Evolutionary conservation across 2,113 vertebrate genomes (phyloP), one percentile per base, ranked within the genome.

Genomic region (Petromus typicus): DNA sequence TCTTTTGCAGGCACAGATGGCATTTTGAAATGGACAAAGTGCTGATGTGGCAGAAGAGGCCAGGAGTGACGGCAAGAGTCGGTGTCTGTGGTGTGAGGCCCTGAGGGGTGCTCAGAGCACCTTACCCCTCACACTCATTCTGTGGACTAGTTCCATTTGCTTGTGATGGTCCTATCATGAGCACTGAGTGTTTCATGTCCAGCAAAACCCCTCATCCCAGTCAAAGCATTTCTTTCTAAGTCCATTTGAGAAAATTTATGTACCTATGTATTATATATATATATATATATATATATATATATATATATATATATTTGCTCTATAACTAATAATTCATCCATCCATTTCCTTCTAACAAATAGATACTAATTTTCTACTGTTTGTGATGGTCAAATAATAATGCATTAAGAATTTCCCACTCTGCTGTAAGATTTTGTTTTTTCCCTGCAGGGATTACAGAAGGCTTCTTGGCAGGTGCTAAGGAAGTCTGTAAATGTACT

Each of bases 1-100:
- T 97, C 91, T 91, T 97, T 79, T 88, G 96, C 18, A 30, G 94
- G 91, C 91, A 97, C 97, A 98, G 96, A 97, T 96, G 96, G 94
- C 95, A 93, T 97, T 98, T 95, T 96, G 94, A 96, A 97, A 88
- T 88, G 73, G 61, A 56, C 4, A 7, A 83, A 3, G 40, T 96
- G 96, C 97, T 93, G 96, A 97, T 85, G 93, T 83, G 91, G 93
- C 97, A 97, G 91, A 94, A 98, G 91, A 91, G 7, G 27, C 83
- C 43, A 59, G 82, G 73, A 51, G 7, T 30, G 37, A 63, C 82
- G 81, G 96, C 95, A 86, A 63, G 69, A 81, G 69, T 78, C 88
- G 57, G 64, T 9, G 82, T 82, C 75, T 73, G 78, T 67, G 45
- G 51, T 30, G 27, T 64, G 79, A 64, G 18, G 30, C 69, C 66